Evolutionary conservation across 1,140 invertebrate genomes (phyloP).

Genomic region (Harpegnathos saltator): DNA sequence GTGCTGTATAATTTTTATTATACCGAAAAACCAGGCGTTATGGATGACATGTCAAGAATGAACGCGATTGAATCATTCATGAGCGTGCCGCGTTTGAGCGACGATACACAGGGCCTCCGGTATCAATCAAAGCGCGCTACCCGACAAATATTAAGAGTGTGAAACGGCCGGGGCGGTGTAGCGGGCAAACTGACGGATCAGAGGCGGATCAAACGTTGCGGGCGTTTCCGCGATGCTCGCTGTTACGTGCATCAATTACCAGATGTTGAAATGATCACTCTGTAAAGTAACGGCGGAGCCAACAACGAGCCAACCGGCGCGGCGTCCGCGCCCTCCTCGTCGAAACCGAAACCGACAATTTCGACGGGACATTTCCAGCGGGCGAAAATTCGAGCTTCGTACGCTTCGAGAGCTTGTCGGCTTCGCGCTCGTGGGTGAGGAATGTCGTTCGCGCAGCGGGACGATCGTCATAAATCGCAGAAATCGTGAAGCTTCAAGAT

Average conservation of each 20-base stretch:
- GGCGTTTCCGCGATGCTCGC: neutral
- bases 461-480: no score
- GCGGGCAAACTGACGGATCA: constrained; percentile 26
- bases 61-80: constrained; percentile 57
- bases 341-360: no score
- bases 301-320: no score
- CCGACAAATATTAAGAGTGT: constrained; percentile 37
- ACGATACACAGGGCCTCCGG: constrained; percentile 22
- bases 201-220: constrained; percentile 26
- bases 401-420: no score
- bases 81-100: constrained; percentile 41
- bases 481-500: no score
- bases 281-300: no score
- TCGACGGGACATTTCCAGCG: no score
- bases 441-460: no score
- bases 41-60: constrained; percentile 45
- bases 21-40: constrained; percentile 37
- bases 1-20: constrained; percentile 52
- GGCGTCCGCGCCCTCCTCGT: no score
- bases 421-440: no score
- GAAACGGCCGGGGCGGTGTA: constrained; percentile 12
- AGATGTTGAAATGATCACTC: constrained; percentile 15
- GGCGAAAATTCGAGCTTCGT: no score
- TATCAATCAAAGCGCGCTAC: constrained; percentile 49
- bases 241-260: constrained; percentile 6